phyloP scores from a whole-genome alignment of 2,113 vertebrate species.

The Hylia prasina region DNA sequence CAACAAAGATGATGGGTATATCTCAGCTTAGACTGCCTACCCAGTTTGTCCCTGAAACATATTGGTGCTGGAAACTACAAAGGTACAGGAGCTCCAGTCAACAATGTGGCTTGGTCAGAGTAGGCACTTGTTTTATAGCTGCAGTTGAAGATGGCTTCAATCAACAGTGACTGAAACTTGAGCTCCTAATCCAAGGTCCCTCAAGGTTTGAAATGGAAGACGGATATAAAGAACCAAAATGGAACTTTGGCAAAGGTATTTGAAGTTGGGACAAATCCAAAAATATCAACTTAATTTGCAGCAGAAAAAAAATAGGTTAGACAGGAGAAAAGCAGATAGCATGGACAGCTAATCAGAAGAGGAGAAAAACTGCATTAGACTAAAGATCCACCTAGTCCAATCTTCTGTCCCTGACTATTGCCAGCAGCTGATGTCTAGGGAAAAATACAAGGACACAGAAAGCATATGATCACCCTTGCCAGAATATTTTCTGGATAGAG shows the following conservation, averaged over 20 bases:
- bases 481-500: not conserved
- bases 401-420: not conserved
- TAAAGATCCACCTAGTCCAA: not conserved
- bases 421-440: not conserved
- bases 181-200: not conserved
- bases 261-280: slow-evolving; percentile 3
- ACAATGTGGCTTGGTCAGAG: not conserved
- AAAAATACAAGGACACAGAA: not conserved
- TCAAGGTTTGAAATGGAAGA: not conserved
- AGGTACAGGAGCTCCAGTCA: not conserved
- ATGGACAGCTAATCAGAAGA: not conserved
- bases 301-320: not conserved
- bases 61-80: not conserved
- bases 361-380: not conserved
- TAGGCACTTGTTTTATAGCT: not conserved
- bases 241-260: not conserved
- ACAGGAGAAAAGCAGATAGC: not conserved
- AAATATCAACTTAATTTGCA: slow-evolving; percentile 17
- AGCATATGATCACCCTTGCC: not conserved
- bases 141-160: not conserved
- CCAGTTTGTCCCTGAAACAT: not conserved
- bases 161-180: not conserved
- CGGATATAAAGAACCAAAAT: not conserved
- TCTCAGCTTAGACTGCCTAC: not conserved
- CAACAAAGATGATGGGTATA: not conserved